phyloP scores from a whole-genome alignment of 2,797 vertebrate species.

The Enteromius trimaculatus region DNA sequence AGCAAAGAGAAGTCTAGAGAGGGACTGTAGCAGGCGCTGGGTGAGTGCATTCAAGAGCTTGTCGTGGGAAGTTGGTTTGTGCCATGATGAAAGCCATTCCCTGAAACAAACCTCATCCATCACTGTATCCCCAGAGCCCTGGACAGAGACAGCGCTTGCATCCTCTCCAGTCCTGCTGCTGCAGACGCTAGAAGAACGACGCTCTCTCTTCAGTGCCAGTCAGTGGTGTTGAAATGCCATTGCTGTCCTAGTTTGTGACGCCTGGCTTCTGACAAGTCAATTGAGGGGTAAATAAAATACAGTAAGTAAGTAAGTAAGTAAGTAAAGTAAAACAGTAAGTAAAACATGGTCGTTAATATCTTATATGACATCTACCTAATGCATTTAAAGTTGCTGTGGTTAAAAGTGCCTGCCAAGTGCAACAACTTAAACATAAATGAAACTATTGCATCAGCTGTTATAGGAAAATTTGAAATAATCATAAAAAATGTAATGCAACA shows the following conservation, averaged over 20 bases:
- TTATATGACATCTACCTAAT: not conserved
- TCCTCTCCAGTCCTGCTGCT: conserved; percentile 32
- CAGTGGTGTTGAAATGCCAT: conserved; percentile 2
- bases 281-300: conserved; percentile 2
- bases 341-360: not conserved
- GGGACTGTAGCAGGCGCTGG: not conserved
- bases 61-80: conserved; percentile 41
- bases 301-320: too few relatives aligned
- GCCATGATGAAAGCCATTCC: conserved; percentile 55
- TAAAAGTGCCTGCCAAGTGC: not conserved
- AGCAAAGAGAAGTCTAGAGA: conserved; percentile 31
- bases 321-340: too few relatives aligned
- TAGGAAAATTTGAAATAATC: not conserved
- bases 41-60: conserved; percentile 31
- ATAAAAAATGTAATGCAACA: not conserved
- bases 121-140: conserved; percentile 49
- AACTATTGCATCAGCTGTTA: not conserved
- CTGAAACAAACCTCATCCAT: conserved; percentile 62
- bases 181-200: conserved; percentile 21
- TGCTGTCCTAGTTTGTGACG: conserved; percentile 10
- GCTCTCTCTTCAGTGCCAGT: not conserved
- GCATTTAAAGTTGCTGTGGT: not conserved
- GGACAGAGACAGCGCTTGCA: conserved; percentile 16
- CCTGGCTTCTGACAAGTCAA: not conserved
- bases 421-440: not conserved